Conservation (phyloP, 1,140 invertebrate species). For the Drosophila saltans region DNA sequence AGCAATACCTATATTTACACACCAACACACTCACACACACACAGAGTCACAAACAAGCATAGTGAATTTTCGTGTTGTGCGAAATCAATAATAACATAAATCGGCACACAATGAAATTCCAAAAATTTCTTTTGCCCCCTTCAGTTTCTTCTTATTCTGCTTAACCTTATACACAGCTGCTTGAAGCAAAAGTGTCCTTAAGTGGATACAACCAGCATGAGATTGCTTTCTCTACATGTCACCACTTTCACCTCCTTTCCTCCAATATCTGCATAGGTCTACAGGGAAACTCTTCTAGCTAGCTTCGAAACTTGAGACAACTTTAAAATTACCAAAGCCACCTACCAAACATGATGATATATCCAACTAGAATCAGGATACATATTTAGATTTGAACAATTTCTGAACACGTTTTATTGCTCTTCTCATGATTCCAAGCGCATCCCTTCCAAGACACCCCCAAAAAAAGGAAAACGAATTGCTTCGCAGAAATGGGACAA, state of each 20-base stretch:
- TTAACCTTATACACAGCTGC: background rate
- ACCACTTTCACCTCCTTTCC: background rate
- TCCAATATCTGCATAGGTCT: background rate
- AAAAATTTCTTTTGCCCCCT: conserved; percentile 25
- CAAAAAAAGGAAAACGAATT: background rate
- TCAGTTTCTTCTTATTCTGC: background rate
- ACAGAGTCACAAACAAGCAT: conserved; percentile 18
- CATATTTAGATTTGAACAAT: background rate
- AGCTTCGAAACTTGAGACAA: conserved; percentile 2
- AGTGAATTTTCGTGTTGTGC: conserved; percentile 62
- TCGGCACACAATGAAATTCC: conserved; percentile 67
- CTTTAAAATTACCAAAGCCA: conserved; percentile 4
- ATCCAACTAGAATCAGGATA: background rate
- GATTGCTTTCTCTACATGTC: background rate
- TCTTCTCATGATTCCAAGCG: background rate
- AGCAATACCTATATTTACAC: background rate
- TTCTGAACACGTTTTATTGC: conserved; percentile 6
- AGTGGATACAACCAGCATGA: conserved; percentile 5
- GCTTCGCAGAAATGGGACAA: conserved; percentile 8
- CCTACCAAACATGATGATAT: background rate
- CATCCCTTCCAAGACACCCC: background rate
- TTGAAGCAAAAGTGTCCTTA: conserved; percentile 12
- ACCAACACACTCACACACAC: conserved; percentile 1
- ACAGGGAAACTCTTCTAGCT: background rate
- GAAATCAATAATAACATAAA: conserved; percentile 78